A percentile compares a stretch with the other conserved stretches of the same genome.
These are phyloP conservation scores for Acrobasis consociella DNA, from an alignment of 2,888 invertebrate genomes.

Conservation along the genomic window DNA sequence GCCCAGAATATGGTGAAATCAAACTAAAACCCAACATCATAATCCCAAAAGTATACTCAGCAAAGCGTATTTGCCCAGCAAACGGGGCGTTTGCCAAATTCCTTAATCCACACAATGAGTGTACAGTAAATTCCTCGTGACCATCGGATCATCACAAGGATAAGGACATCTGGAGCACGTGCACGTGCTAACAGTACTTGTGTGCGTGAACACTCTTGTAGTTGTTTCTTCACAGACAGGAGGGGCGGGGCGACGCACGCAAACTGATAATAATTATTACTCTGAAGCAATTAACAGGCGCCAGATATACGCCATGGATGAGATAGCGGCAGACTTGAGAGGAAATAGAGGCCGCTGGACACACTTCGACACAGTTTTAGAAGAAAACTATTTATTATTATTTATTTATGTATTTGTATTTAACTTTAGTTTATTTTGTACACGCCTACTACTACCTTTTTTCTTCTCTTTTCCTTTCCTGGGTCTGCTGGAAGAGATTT, in stretches of 20 bases:
- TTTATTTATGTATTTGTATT: too few relatives aligned
- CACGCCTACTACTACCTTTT: too few relatives aligned
- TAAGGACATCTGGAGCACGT: slow-evolving; percentile 43
- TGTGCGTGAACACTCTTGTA: slow-evolving; percentile 29
- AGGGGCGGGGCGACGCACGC: slow-evolving; percentile 66
- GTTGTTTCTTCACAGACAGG: slow-evolving; percentile 53
- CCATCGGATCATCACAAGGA: slow-evolving; percentile 32
- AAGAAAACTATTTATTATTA: too few relatives aligned
- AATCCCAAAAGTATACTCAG: neutral
- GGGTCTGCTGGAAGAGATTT: too few relatives aligned
- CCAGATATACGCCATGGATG: slow-evolving; percentile 73
- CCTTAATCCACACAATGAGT: slow-evolving; percentile 26
- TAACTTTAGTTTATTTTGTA: too few relatives aligned
- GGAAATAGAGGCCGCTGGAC: slow-evolving; percentile 41
- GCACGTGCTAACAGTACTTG: slow-evolving; percentile 50
- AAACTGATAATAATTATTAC: slow-evolving; percentile 78
- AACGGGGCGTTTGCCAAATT: slow-evolving; percentile 17
- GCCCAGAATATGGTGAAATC: neutral
- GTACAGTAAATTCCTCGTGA: slow-evolving; percentile 39
- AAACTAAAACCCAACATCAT: neutral
- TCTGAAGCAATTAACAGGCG: slow-evolving; percentile 78
- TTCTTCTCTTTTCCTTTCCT: too few relatives aligned
- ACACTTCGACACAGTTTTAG: slow-evolving; percentile 43
- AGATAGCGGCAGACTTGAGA: slow-evolving; percentile 55
- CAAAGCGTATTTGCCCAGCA: neutral